A percentile compares a stretch with the other conserved stretches of the same genome.
Evolutionary conservation across 2,113 vertebrate genomes (phyloP).

Genomic region (Malaclemys terrapin): DNA sequence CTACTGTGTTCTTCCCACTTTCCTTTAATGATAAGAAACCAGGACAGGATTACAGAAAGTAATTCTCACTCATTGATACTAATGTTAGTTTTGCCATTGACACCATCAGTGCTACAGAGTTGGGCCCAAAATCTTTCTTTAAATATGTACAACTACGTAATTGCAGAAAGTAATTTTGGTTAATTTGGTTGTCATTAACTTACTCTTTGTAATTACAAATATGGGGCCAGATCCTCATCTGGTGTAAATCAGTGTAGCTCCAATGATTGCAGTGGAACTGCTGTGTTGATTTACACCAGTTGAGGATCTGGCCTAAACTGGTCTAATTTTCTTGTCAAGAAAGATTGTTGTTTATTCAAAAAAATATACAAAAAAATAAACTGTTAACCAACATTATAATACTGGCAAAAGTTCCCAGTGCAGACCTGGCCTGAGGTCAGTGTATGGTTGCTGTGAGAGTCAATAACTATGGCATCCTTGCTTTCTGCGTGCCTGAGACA

Average conservation of each 20-base stretch:
- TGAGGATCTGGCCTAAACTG: not conserved
- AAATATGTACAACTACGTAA: not conserved
- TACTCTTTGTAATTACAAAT: not conserved
- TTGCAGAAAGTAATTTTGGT: not conserved
- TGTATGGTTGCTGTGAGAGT: not conserved
- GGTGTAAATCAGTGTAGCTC: not conserved
- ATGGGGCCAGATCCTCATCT: not conserved
- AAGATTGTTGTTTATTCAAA: not conserved
- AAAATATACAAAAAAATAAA: not conserved
- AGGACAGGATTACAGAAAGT: not conserved
- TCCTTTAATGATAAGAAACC: not conserved
- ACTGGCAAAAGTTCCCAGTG: not conserved
- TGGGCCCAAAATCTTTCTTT: not conserved
- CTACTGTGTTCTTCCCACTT: not conserved
- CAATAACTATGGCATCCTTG: not conserved
- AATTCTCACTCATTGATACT: not conserved
- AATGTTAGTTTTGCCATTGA: not conserved
- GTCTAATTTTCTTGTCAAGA: not conserved
- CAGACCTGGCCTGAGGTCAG: not conserved
- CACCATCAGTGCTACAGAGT: not conserved
- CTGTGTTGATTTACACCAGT: not conserved
- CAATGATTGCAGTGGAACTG: not conserved
- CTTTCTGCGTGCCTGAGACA: not conserved
- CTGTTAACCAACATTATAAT: not conserved
- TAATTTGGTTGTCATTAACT: not conserved